Base-by-base conservation (phyloP, 2,888 invertebrate genomes). In the Drosophila villosipedis region DNA sequence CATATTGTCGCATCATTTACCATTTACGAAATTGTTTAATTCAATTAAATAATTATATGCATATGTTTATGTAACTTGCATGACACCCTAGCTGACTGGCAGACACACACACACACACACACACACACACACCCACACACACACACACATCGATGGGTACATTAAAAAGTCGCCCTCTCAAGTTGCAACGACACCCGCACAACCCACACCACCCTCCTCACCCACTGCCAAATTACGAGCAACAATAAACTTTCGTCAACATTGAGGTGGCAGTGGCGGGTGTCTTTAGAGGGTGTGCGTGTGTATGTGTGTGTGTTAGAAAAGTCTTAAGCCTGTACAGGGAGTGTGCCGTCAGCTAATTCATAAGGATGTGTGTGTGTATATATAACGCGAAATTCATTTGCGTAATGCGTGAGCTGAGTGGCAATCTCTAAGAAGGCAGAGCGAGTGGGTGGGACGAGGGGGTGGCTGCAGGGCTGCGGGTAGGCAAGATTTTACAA, bases 1-100 rank as follows among this genome's bases (percentile, higher is more conserved):
- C 86, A 82, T 89, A 89, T 88, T 91, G 90, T 89, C 88, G 88
- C 88, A 83, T 89, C 90, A 91, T 91, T 88, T 88, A 91, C 72
- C 91, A 89, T 91, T 91, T 89, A 91, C 91, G 79, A 91, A 92
- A 91, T 92, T 92, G 90, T 91, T 91, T 91, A 92, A 91, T 92
- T 91, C 92, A 91, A 91, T 91, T 91, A 92, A 79, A 88, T 91
- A 91, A 88, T 91, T 88, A 90, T 88, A 90, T 91, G 88, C 91
- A 89, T 90, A 89, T 89, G 88, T 71, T 91, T 84, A 78, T 65
- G 61, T 75, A 83, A 65, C 83, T 57, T 69, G 76, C 76, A 80
- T 87, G 77, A 82, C 83, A 82, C 90, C 78, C 83, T 77, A 25
- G 47, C 47, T 47, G 25, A 16, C 47, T 47, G 47, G 66, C 84